phyloP scores from a whole-genome alignment of 2,113 vertebrate genomes.

The Malurus elegans region DNA sequence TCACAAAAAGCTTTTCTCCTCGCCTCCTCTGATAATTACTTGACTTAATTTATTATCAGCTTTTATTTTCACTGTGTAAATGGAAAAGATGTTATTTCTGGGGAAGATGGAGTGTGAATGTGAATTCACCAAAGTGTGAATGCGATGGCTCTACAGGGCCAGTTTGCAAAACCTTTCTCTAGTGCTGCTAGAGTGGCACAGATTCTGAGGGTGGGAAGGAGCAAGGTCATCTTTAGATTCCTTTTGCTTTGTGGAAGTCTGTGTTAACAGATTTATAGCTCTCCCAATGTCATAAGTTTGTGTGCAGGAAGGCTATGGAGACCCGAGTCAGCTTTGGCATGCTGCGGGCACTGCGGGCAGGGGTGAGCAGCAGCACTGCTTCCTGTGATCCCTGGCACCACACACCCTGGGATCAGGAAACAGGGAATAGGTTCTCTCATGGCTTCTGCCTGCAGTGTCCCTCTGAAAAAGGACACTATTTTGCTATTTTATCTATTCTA shows the following conservation, averaged over 20 bases:
- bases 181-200: background rate
- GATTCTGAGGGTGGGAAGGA: background rate
- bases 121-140: background rate
- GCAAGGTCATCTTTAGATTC: background rate
- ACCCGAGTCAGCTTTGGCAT: no score
- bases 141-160: background rate
- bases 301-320: background rate
- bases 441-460: background rate
- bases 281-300: background rate
- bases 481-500: background rate
- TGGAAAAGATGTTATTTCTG: background rate
- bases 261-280: background rate
- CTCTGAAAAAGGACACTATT: no score
- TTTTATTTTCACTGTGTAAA: background rate
- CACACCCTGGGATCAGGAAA: rapidly evolving
- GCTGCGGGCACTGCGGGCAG: rapidly evolving
- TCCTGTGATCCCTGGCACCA: background rate
- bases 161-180: background rate
- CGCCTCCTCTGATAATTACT: background rate
- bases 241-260: background rate
- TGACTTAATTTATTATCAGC: background rate
- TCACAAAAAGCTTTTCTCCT: background rate
- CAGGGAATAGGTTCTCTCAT: background rate
- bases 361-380: background rate
- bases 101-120: background rate